A percentile compares a stretch with the other conserved stretches of the same genome.
These are phyloP conservation scores for Callyntrura sp. DNA, from an alignment of 2,888 invertebrate species.

Conservation along the genomic window DNA sequence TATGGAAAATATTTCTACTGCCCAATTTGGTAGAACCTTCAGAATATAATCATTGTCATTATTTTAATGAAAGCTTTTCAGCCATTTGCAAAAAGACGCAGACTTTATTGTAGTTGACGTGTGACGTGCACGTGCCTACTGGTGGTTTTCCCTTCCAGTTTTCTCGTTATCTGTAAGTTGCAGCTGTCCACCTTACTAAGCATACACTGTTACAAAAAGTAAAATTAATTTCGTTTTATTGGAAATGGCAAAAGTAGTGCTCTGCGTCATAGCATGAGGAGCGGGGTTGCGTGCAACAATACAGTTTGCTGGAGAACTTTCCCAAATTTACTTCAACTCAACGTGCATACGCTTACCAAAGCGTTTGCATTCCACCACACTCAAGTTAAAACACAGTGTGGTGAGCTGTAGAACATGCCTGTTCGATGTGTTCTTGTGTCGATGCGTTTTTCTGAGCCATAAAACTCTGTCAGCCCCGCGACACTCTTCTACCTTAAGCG, in stretches of 20 bases:
- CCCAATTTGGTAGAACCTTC: slow-evolving; percentile 10
- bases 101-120: not conserved
- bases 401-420: too few species aligned
- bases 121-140: not conserved
- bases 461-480: slow-evolving; percentile 14
- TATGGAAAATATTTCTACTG: too few species aligned
- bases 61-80: not conserved
- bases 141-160: not conserved
- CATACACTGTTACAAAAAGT: not conserved
- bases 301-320: slow-evolving; percentile 50
- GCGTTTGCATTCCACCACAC: slow-evolving; percentile 25
- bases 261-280: slow-evolving; percentile 20
- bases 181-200: slow-evolving; percentile 3
- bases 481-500: slow-evolving; percentile 6
- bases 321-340: not conserved
- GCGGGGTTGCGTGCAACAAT: slow-evolving; percentile 47
- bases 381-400: not conserved
- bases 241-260: slow-evolving; percentile 37
- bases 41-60: slow-evolving; percentile 41
- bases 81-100: not conserved
- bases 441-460: not conserved
- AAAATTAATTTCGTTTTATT: slow-evolving; percentile 50
- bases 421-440: too few species aligned
- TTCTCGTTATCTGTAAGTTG: slow-evolving; percentile 6
- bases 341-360: not conserved